phyloP scores from a whole-genome alignment of 2,888 invertebrate species.

The Agriopis marginaria region DNA sequence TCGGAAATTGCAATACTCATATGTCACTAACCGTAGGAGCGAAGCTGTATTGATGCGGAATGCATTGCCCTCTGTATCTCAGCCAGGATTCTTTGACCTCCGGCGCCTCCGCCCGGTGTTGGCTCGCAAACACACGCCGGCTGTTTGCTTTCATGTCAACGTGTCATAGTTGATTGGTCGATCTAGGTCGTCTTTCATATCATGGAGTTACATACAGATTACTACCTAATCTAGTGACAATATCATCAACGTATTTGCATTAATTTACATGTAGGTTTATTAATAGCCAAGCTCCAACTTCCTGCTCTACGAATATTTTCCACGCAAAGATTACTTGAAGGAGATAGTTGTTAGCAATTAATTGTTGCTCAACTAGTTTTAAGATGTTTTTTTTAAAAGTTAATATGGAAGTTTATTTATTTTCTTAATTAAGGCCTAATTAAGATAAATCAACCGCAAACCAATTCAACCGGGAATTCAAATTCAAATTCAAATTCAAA shows the following conservation, averaged over 20 bases:
- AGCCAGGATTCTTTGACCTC: conserved; percentile 59
- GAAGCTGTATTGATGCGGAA: conserved; percentile 70
- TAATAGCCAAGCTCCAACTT: background rate
- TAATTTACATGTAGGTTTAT: conserved; percentile 1
- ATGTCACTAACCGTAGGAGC: conserved; percentile 72
- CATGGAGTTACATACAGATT: conserved; percentile 52
- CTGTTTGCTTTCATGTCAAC: conserved; percentile 46
- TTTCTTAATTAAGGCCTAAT: too few species aligned
- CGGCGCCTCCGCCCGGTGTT: conserved; percentile 47
- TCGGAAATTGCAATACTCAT: conserved; percentile 82
- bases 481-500: too few species aligned
- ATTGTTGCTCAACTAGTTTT: too few species aligned
- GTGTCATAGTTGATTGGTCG: conserved; percentile 56
- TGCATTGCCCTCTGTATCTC: conserved; percentile 61
- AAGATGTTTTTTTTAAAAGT: too few species aligned
- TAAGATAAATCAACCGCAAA: too few species aligned
- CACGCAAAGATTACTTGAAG: too few species aligned
- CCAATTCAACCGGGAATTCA: too few species aligned
- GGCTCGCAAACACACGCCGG: conserved; percentile 40
- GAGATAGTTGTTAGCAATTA: too few species aligned
- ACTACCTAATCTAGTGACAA: conserved; percentile 58
- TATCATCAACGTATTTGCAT: conserved; percentile 39
- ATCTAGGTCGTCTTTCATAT: conserved; percentile 46
- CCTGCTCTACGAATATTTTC: too few species aligned
- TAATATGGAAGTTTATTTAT: too few species aligned